Percentiles rank a stretch among this genome's conserved stretches.
Conservation (phyloP, 2,888 invertebrate species). For the Drosophila crucigera region DNA sequence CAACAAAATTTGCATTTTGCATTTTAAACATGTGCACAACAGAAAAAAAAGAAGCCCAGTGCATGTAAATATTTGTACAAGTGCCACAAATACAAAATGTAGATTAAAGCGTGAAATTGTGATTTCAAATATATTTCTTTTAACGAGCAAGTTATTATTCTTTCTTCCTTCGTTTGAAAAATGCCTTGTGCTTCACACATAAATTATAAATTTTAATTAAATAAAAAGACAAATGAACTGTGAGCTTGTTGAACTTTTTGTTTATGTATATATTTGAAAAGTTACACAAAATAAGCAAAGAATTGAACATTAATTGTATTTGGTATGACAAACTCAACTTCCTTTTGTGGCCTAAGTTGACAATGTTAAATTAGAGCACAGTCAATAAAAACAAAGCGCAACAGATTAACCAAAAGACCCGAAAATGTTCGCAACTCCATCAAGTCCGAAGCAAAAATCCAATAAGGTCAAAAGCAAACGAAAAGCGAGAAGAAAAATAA, state of each 20-base stretch:
- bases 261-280: background rate
- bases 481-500: background rate
- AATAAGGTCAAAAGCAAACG: slow-evolving; percentile 28
- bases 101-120: background rate
- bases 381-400: slow-evolving; percentile 70
- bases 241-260: background rate
- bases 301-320: background rate
- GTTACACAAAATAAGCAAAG: background rate
- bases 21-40: background rate
- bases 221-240: background rate
- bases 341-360: slow-evolving; percentile 35
- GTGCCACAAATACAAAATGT: background rate
- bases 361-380: slow-evolving; percentile 53
- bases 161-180: background rate
- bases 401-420: slow-evolving; percentile 61
- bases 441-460: slow-evolving; percentile 21
- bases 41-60: background rate
- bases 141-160: background rate
- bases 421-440: slow-evolving; percentile 44
- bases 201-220: background rate
- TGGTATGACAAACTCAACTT: background rate
- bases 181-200: background rate
- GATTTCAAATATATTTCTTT: background rate
- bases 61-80: slow-evolving; percentile 2
- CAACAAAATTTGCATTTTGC: slow-evolving; percentile 1